Percentiles rank a stretch among this genome's conserved stretches.
Evolutionary conservation across 2,888 invertebrate species (phyloP).

Genomic region (Morpho helenor): DNA sequence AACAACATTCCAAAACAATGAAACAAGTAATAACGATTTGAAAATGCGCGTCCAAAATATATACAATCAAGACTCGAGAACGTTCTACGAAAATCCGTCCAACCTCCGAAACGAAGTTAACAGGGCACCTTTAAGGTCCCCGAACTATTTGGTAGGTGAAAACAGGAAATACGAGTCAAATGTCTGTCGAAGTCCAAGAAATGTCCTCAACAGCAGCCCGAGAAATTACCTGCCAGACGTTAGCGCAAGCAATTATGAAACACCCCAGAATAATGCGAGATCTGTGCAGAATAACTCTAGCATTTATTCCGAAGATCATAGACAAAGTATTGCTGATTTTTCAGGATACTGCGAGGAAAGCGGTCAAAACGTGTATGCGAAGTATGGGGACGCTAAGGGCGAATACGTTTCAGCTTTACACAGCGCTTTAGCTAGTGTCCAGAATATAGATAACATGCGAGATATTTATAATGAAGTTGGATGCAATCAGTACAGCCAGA

Average conservation of each 20-base stretch:
- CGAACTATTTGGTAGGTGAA: constrained; percentile 53
- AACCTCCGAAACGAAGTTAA: constrained; percentile 44
- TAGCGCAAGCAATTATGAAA: constrained; percentile 49
- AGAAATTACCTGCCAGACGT: constrained; percentile 55
- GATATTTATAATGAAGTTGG: constrained; percentile 46
- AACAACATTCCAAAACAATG: constrained; percentile 42
- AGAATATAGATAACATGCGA: constrained; percentile 53
- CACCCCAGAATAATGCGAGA: constrained; percentile 39
- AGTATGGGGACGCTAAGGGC: constrained; percentile 49
- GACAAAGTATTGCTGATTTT: constrained; percentile 46
- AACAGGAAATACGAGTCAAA: constrained; percentile 54
- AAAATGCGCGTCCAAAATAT: constrained; percentile 47
- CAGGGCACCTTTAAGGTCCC: constrained; percentile 49
- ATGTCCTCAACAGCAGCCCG: constrained; percentile 57
- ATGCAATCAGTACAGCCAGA: constrained; percentile 52
- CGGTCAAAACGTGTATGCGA: constrained; percentile 41
- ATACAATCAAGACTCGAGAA: constrained; percentile 50
- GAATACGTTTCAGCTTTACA: constrained; percentile 54
- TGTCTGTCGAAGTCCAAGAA: constrained; percentile 57
- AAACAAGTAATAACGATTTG: constrained; percentile 36
- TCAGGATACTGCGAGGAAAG: constrained; percentile 56
- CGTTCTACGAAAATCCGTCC: constrained; percentile 63
- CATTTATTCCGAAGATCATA: constrained; percentile 52
- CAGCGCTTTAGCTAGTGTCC: constrained; percentile 48
- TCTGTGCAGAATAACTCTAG: constrained; percentile 37